Base-by-base conservation (phyloP, 2,888 invertebrate genomes). In the Cheilosia scutellata region DNA sequence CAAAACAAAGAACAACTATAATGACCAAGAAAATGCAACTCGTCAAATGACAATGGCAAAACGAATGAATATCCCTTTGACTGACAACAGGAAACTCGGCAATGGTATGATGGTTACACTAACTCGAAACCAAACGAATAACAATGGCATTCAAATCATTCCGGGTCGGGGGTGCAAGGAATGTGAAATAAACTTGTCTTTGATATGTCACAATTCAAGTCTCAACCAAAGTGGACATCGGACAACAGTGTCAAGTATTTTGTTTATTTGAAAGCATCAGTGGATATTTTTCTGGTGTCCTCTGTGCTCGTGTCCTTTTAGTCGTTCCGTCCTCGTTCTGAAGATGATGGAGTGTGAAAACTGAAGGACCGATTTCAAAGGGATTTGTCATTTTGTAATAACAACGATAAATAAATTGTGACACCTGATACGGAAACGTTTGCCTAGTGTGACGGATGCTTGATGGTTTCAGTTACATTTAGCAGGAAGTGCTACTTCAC, bases 241-340 rank as follows among this genome's bases (percentile, higher is more conserved):
- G 82, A 82, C 77, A 77, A 65, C 65, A 77, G 82, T 82, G 77
- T 77, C 82, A 82, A 82, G 82, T 77, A 77, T 82, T 82, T 82
- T 66, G 60, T 77, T 82, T 82, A 77, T 77, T 82, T 77, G 60
- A 77, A 82, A 76, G 71, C 63, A 66, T 77, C 53, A 42, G 63
- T 66, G 63, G 57, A 27, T 65, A 29, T 71, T 29, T 65, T 63
- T 40, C n/a, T 42, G 29, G 33, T 60, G 16, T 25, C 20, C 2
- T 4, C 11, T 25, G 5, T 13, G 1, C 44, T 7, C 5, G 44
- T 29, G 27, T 51, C 9, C 29, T 47, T 49, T 47, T 60, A 29
- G 60, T 68, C 25, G 55, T 55, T 55, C 20, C 20, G 63, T 65
- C 57, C 74, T 77, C 53, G 53, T 68, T 44, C 47, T 55, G 60